These are phyloP conservation scores for Pocota personata DNA, from an alignment of 2,888 invertebrate species.

Conservation along the genomic window DNA sequence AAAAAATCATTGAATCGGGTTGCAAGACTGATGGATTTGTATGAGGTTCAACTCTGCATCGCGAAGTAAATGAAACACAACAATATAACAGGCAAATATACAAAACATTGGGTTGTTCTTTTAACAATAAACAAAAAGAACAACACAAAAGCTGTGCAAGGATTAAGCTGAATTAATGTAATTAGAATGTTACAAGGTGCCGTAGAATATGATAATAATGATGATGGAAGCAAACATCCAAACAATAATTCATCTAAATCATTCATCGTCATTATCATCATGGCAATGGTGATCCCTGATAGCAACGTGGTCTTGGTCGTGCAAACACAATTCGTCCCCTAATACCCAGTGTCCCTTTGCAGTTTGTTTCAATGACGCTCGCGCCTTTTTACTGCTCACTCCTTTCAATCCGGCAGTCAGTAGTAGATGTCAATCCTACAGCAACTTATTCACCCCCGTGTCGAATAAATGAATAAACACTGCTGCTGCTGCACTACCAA, in stretches of 20 bases:
- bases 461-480: constrained; percentile 23
- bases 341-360: constrained; percentile 50
- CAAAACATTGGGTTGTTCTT: constrained; percentile 26
- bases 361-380: constrained; percentile 40
- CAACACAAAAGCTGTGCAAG: constrained; percentile 17
- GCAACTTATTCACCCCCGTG: constrained; percentile 47
- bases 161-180: constrained; percentile 43
- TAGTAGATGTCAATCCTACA: constrained; percentile 52
- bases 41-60: not conserved
- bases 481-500: not conserved
- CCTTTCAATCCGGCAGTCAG: not conserved
- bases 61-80: not conserved
- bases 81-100: not conserved
- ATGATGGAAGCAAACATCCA: constrained; percentile 16
- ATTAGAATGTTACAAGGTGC: constrained; percentile 7
- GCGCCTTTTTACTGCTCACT: constrained; percentile 2
- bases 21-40: not conserved
- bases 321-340: constrained; percentile 24
- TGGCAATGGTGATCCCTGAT: constrained; percentile 31
- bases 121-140: constrained; percentile 27
- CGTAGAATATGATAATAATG: not conserved
- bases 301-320: constrained; percentile 29
- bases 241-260: constrained; percentile 46
- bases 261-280: constrained; percentile 42
- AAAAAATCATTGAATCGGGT: not conserved